Percentiles rank a stretch among this genome's conserved stretches.
These are phyloP conservation scores for Hemiscyllium ocellatum DNA, from an alignment of 2,113 vertebrate genomes.

Conservation along the genomic window DNA sequence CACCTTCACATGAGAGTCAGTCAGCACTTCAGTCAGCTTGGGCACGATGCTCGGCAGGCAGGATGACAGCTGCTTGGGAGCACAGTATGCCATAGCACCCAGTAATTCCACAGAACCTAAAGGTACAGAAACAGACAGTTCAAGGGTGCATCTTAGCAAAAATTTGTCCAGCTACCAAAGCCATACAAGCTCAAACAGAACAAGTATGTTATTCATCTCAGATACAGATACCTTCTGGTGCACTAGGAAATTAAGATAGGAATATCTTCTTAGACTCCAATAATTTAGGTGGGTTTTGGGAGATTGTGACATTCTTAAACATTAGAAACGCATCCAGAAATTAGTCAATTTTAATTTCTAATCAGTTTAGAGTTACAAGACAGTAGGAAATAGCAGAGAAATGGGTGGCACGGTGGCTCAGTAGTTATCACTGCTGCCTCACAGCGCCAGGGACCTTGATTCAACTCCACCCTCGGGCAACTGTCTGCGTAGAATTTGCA, in stretches of 20 bases:
- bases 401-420: no score
- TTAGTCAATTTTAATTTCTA: neutral
- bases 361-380: neutral
- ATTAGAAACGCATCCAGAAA: neutral
- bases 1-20: slow-evolving; percentile 94
- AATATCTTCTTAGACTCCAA: neutral
- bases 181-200: neutral
- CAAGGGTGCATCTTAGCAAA: neutral
- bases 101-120: slow-evolving; percentile 90
- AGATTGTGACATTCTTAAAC: neutral
- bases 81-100: slow-evolving; percentile 94
- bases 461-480: no score
- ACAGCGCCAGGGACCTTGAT: no score
- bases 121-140: slow-evolving; percentile 8
- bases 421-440: no score
- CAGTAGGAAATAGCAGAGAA: neutral
- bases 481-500: no score
- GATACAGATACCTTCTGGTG: no score
- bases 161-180: neutral
- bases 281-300: neutral
- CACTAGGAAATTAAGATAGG: neutral
- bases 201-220: neutral
- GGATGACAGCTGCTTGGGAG: slow-evolving; percentile 93
- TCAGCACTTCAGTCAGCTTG: slow-evolving; percentile 93
- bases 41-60: slow-evolving; percentile 96